A percentile compares a stretch with the other conserved stretches of the same genome.
Conservation (phyloP, 2,797 vertebrate species). For the Artibeus jamaicensis region DNA sequence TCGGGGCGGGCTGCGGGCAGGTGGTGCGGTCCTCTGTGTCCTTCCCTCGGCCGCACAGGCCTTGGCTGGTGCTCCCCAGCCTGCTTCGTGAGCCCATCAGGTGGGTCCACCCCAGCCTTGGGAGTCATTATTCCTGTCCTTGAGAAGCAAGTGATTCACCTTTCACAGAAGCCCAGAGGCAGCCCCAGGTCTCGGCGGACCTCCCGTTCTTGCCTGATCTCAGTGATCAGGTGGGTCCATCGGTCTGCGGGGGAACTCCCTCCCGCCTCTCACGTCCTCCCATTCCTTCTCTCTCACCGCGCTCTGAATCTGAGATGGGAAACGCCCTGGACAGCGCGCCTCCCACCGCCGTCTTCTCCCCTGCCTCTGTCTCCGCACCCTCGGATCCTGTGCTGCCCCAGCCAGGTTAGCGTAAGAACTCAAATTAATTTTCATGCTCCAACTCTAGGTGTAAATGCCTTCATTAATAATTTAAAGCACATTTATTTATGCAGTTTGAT, state of each 20-base stretch:
- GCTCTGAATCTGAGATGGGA: background rate
- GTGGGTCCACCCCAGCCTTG: accelerated
- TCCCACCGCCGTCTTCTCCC: background rate
- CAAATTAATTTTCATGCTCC: constrained; percentile 82
- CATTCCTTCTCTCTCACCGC: background rate
- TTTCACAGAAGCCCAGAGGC: background rate
- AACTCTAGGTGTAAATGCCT: constrained; percentile 80
- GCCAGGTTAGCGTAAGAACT: constrained; percentile 81
- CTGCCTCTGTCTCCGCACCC: constrained; percentile 51
- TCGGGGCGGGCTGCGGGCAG: background rate
- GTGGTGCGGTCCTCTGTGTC: background rate
- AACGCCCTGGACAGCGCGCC: background rate
- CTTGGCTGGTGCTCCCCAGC: background rate
- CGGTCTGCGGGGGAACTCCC: background rate
- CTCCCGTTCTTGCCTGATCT: background rate
- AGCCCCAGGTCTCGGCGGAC: background rate
- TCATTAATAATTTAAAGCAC: constrained; percentile 84
- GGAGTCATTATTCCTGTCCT: accelerated
- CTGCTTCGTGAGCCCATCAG: background rate
- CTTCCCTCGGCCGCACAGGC: background rate
- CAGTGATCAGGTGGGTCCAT: background rate
- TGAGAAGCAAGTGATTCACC: background rate
- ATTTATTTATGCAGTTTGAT: constrained; percentile 86
- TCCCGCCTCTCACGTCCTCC: background rate
- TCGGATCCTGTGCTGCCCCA: constrained; percentile 27